Evolutionary conservation across 2,113 vertebrate species (phyloP).

Genomic region (Salvelinus alpinus): DNA sequence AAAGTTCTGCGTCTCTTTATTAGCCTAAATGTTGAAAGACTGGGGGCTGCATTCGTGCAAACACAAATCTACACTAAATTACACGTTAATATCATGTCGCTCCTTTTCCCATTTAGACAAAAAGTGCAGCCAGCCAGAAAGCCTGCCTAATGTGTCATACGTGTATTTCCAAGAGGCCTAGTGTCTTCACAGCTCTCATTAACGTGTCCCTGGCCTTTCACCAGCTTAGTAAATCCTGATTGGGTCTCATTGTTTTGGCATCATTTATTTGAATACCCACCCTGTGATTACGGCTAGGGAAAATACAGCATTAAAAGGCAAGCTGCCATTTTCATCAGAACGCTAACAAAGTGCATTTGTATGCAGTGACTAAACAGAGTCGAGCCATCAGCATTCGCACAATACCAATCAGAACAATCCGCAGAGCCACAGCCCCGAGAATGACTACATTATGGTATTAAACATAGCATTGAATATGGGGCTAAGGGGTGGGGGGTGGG

Average conservation of each 20-base stretch:
- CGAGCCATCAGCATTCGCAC: conserved; percentile 70
- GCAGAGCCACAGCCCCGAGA: conserved; percentile 57
- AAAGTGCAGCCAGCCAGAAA: conserved; percentile 54
- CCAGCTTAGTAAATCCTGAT: conserved; percentile 75
- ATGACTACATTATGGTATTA: conserved; percentile 78
- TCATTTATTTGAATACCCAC: conserved; percentile 78
- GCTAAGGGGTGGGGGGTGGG: conserved; percentile 33
- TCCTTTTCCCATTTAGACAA: conserved; percentile 59
- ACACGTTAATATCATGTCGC: conserved; percentile 62
- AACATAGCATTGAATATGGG: conserved; percentile 71
- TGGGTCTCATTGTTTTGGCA: conserved; percentile 78
- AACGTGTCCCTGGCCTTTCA: conserved; percentile 74
- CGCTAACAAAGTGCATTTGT: conserved; percentile 75
- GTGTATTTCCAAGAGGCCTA: neutral
- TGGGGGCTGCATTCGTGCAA: conserved; percentile 43
- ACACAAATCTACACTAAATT: conserved; percentile 69
- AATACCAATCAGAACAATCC: conserved; percentile 73
- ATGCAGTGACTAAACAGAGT: conserved; percentile 71
- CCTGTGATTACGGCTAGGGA: conserved; percentile 74
- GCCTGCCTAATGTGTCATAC: conserved; percentile 62
- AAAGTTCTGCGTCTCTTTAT: no score
- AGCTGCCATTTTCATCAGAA: conserved; percentile 77
- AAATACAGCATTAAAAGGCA: conserved; percentile 71
- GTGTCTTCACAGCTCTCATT: conserved; percentile 61
- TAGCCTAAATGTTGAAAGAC: no score